These are phyloP conservation scores for Cyclophora albipunctata DNA, from an alignment of 2,888 invertebrate genomes.

Conservation along the genomic window DNA sequence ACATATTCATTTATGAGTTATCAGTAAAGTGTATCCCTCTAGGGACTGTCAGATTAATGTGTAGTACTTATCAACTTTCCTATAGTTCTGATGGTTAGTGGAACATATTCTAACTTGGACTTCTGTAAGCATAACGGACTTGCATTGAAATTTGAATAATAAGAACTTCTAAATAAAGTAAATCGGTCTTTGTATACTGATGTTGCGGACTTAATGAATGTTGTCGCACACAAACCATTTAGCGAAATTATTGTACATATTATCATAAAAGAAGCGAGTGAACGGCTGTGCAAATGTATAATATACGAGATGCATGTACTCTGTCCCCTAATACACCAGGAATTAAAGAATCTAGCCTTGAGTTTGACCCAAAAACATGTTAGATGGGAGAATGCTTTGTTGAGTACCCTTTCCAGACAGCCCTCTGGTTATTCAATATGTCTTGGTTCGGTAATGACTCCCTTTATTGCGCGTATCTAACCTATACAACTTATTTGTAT, in stretches of 20 bases:
- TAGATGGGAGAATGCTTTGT: constrained; percentile 42
- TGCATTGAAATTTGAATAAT: too few species aligned
- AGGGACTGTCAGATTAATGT: too few species aligned
- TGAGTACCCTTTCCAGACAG: constrained; percentile 41
- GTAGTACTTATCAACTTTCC: too few species aligned
- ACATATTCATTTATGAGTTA: not conserved
- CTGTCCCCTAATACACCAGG: constrained; percentile 18
- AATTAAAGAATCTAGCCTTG: constrained; percentile 43
- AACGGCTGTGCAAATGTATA: constrained; percentile 7
- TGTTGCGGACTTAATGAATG: too few species aligned
- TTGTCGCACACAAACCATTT: not conserved
- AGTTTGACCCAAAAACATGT: constrained; percentile 45
- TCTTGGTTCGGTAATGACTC: constrained; percentile 30
- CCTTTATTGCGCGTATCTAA: constrained; percentile 35
- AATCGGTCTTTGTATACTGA: too few species aligned
- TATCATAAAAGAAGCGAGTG: not conserved
- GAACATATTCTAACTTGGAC: too few species aligned
- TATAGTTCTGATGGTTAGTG: too few species aligned
- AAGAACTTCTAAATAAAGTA: too few species aligned
- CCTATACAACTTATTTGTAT: constrained; percentile 20
- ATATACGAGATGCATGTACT: constrained; percentile 14
- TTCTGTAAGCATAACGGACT: too few species aligned
- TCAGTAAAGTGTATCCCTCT: not conserved
- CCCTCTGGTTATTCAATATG: constrained; percentile 32
- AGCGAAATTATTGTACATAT: constrained; percentile 1